Evolutionary conservation across 2,113 vertebrate species (phyloP).

Genomic region (Osmerus eperlanus): DNA sequence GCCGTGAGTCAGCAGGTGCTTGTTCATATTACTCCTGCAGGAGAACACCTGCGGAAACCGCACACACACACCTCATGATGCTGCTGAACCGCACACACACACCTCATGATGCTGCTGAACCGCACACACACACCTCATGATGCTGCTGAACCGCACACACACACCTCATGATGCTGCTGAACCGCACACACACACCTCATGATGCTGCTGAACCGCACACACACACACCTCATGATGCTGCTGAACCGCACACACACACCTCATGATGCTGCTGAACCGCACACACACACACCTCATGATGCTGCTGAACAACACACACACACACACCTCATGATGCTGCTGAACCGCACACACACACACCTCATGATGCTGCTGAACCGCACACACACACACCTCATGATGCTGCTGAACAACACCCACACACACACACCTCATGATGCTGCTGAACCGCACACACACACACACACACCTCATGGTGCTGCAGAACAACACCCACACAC

Average conservation of each 20-base stretch:
- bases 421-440: not conserved
- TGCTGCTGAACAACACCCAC: not conserved
- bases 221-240: not conserved
- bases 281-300: not conserved
- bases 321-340: not conserved
- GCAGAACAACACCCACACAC: not conserved
- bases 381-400: not conserved
- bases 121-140: not conserved
- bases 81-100: not conserved
- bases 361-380: no score
- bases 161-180: not conserved
- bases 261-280: not conserved
- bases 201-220: no score
- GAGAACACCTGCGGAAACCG: slow-evolving; percentile 84
- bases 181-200: not conserved
- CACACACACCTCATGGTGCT: not conserved
- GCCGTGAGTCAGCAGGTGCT: slow-evolving; percentile 94
- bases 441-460: not conserved
- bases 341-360: not conserved
- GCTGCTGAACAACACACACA: not conserved
- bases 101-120: not conserved
- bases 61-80: not conserved
- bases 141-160: not conserved
- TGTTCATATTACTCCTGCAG: slow-evolving; percentile 99
- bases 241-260: not conserved